Percentiles rank a stretch among this genome's conserved stretches.
These are phyloP conservation scores for Nymphalis c-album DNA, from an alignment of 2,888 invertebrate species.

Conservation along the genomic window DNA sequence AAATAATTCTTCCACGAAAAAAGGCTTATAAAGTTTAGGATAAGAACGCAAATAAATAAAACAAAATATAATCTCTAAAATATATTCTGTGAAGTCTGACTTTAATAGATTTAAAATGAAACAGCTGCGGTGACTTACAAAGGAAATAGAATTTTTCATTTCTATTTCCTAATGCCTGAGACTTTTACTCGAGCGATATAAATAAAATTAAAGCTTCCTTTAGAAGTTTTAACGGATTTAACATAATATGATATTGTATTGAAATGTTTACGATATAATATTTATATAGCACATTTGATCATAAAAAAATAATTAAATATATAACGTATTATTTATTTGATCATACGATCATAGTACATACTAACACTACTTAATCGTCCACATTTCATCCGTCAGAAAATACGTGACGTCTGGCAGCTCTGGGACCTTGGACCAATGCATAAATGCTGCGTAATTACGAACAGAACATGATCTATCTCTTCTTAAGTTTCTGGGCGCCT, in stretches of 20 bases:
- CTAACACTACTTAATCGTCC: too few species aligned
- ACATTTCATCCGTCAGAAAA: too few species aligned
- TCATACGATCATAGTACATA: too few species aligned
- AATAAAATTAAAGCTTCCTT: slow-evolving; percentile 4
- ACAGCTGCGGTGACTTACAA: slow-evolving; percentile 27
- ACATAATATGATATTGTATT: not conserved
- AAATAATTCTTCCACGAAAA: slow-evolving; percentile 22
- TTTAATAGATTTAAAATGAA: slow-evolving; percentile 31
- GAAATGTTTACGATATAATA: not conserved
- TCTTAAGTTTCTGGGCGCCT: too few species aligned
- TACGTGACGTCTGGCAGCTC: too few species aligned
- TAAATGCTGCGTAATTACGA: too few species aligned
- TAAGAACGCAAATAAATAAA: slow-evolving; percentile 20
- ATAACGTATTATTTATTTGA: too few species aligned
- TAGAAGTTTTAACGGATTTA: not conserved
- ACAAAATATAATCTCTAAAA: slow-evolving; percentile 23
- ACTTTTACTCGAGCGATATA: slow-evolving; percentile 17
- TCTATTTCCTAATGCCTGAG: slow-evolving; percentile 17
- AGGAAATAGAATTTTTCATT: slow-evolving; percentile 29
- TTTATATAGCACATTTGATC: not conserved
- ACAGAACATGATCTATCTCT: too few species aligned
- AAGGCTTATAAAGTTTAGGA: slow-evolving; percentile 27
- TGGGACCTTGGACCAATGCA: too few species aligned
- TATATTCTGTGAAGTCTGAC: slow-evolving; percentile 23
- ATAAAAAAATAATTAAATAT: too few species aligned